phyloP scores from a whole-genome alignment of 2,113 vertebrate genomes.

The Rhegmatorhina hoffmannsi region DNA sequence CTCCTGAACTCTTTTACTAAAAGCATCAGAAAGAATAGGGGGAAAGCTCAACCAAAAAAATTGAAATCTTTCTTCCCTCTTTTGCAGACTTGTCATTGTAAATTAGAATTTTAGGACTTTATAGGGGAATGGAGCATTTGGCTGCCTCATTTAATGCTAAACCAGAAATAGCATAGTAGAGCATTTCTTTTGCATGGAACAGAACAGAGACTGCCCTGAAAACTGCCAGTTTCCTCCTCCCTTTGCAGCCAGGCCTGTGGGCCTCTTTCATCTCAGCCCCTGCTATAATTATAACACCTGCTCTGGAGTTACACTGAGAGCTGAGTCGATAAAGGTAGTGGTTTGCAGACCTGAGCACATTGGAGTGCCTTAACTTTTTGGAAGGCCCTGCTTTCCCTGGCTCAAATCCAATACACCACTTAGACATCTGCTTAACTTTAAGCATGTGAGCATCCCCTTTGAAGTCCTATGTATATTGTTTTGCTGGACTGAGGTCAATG shows the following conservation, averaged over 20 bases:
- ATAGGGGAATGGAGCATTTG: not conserved
- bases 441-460: conserved; percentile 65
- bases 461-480: conserved; percentile 64
- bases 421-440: conserved; percentile 68
- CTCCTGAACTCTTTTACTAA: not conserved
- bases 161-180: not conserved
- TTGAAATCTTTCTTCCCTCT: not conserved
- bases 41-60: not conserved
- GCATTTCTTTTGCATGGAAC: not conserved
- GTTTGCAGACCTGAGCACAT: not conserved
- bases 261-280: conserved; percentile 27
- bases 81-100: not conserved
- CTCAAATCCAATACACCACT: conserved; percentile 50
- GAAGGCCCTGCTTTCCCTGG: conserved; percentile 45
- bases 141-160: not conserved
- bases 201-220: not conserved
- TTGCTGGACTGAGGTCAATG: conserved; percentile 56
- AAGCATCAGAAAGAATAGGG: not conserved
- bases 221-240: not conserved
- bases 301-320: not conserved
- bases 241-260: not conserved
- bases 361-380: conserved; percentile 6
- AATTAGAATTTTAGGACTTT: conserved; percentile 7
- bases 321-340: not conserved
- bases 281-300: conserved; percentile 27